phyloP scores from a whole-genome alignment of 2,113 vertebrate species.

The Ameiurus melas region DNA sequence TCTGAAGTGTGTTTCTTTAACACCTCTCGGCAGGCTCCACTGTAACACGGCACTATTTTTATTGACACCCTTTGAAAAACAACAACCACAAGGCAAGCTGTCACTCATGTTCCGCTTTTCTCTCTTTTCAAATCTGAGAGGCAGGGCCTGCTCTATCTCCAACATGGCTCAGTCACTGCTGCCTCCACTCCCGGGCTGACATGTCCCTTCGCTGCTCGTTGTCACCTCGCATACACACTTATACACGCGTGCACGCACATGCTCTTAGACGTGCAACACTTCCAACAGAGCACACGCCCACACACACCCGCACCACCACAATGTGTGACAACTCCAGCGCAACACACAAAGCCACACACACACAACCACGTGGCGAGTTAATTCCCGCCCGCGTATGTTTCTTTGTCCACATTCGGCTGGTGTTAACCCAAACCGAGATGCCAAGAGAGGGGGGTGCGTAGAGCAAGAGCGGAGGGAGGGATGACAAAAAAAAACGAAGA shows the following conservation, averaged over 20 bases:
- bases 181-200: constrained; percentile 54
- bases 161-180: constrained; percentile 48
- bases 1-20: constrained; percentile 41
- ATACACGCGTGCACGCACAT: constrained; percentile 54
- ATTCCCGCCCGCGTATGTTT: constrained; percentile 59
- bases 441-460: constrained; percentile 40
- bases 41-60: constrained; percentile 47
- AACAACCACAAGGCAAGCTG: constrained; percentile 56
- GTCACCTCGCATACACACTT: constrained; percentile 53
- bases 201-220: constrained; percentile 53
- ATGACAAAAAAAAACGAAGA: constrained; percentile 42
- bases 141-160: constrained; percentile 49
- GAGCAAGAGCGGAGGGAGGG: constrained; percentile 57
- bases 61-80: constrained; percentile 59
- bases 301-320: constrained; percentile 34
- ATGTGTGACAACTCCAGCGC: constrained; percentile 56
- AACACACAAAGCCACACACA: constrained; percentile 46
- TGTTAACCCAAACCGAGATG: constrained; percentile 58
- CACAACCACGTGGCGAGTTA: constrained; percentile 52
- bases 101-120: constrained; percentile 43
- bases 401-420: constrained; percentile 56
- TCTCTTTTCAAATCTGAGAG: constrained; percentile 45
- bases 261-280: constrained; percentile 67
- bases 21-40: constrained; percentile 35
- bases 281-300: constrained; percentile 53